These are phyloP conservation scores for Heliconius aoede DNA, from an alignment of 2,888 invertebrate genomes.

Conservation along the genomic window DNA sequence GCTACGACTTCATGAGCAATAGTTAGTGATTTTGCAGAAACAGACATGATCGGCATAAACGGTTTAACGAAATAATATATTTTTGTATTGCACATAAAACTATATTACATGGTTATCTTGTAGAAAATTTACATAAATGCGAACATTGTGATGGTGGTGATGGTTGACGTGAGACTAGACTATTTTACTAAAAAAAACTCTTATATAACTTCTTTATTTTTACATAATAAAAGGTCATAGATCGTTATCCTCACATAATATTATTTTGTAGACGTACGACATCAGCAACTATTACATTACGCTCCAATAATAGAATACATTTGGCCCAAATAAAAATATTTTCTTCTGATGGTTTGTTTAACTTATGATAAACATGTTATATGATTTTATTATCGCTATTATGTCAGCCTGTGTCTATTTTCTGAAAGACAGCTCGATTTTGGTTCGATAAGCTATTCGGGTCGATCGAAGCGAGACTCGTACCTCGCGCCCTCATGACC, in stretches of 20 bases:
- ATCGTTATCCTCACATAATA: constrained; percentile 10
- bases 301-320: neutral
- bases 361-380: neutral
- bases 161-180: neutral
- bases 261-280: constrained; percentile 4
- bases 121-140: neutral
- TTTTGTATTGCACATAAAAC: neutral
- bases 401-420: constrained; percentile 40
- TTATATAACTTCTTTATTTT: neutral
- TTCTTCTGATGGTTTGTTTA: neutral
- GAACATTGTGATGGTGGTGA: too few relatives aligned
- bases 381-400: constrained; percentile 35
- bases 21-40: neutral
- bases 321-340: neutral
- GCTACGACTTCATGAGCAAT: neutral
- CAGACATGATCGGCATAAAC: neutral
- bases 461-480: constrained; percentile 53
- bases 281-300: constrained; percentile 8
- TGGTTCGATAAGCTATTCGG: constrained; percentile 50
- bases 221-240: neutral
- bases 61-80: neutral
- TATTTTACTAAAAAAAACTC: neutral
- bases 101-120: neutral
- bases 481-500: constrained; percentile 74
- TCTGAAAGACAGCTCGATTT: constrained; percentile 40